Percentiles rank a stretch among this genome's conserved stretches.
Evolutionary conservation across 2,113 vertebrate species (phyloP).

Genomic region (Heterotilapia buettikoferi): DNA sequence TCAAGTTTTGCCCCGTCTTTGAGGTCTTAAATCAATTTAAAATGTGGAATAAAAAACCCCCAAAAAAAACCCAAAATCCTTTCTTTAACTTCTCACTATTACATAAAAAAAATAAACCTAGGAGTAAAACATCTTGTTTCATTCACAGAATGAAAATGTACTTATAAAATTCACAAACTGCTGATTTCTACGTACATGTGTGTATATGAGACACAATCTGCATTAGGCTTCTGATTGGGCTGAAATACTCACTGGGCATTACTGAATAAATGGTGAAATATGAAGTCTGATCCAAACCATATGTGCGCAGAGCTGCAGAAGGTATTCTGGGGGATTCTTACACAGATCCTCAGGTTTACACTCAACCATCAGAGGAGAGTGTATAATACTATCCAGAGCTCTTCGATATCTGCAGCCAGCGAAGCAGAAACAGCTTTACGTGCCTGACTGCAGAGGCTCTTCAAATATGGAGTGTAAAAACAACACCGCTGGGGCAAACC

Average conservation of each 20-base stretch:
- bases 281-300: constrained; percentile 57
- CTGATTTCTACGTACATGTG: background rate
- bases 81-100: background rate
- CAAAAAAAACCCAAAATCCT: background rate
- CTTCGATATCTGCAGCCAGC: background rate
- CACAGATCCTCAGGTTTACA: constrained; percentile 42
- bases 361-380: constrained; percentile 20
- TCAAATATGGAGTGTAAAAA: constrained; percentile 21
- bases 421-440: constrained; percentile 12
- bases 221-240: constrained; percentile 42
- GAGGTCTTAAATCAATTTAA: background rate
- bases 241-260: constrained; percentile 27
- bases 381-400: constrained; percentile 38
- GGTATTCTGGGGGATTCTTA: constrained; percentile 29
- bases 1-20: background rate
- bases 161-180: constrained; percentile 10
- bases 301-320: constrained; percentile 27
- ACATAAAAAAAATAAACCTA: constrained; percentile 23
- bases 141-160: constrained; percentile 77
- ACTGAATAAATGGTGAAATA: constrained; percentile 31
- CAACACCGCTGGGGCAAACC: background rate
- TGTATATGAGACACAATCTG: background rate
- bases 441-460: background rate
- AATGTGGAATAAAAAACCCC: background rate
- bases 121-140: constrained; percentile 30